Evolutionary conservation across 2,888 invertebrate species (phyloP).

Genomic region (Cheilosia urbana): DNA sequence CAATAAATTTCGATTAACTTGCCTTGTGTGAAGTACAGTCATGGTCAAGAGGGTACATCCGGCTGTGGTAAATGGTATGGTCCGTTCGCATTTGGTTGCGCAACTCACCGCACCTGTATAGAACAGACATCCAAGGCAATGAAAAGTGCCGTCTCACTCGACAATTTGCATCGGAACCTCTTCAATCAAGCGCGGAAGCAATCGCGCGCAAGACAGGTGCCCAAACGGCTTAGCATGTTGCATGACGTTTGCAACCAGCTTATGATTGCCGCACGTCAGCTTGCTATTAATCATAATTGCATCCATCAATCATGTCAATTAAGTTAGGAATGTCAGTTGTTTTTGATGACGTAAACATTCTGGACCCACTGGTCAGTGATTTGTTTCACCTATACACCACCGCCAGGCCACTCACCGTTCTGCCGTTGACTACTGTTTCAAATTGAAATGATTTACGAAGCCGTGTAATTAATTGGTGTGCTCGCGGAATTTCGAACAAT

Average conservation of each 20-base stretch:
- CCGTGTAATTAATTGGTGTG: conserved; percentile 71
- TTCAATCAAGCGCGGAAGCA: conserved; percentile 48
- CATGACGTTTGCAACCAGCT: conserved; percentile 19
- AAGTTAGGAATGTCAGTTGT: conserved; percentile 62
- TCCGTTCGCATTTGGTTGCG: not conserved
- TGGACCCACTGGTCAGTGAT: conserved; percentile 4
- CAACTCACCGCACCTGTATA: not conserved
- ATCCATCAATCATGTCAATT: conserved; percentile 73
- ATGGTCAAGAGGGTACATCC: conserved; percentile 26
- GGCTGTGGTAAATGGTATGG: conserved; percentile 8
- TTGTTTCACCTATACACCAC: conserved; percentile 28
- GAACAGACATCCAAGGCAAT: not conserved
- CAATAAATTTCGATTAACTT: conserved; percentile 49
- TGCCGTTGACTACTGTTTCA: conserved; percentile 48
- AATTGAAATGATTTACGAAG: conserved; percentile 65
- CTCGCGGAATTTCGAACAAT: conserved; percentile 62
- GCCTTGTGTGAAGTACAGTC: not conserved
- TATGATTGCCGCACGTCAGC: conserved; percentile 21
- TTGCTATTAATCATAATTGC: conserved; percentile 66
- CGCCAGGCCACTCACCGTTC: not conserved
- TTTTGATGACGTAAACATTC: conserved; percentile 54
- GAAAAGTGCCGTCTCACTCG: conserved; percentile 1
- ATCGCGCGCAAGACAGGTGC: conserved; percentile 28
- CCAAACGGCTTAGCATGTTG: conserved; percentile 28
- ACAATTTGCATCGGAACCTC: conserved; percentile 31